phyloP scores from a whole-genome alignment of 2,888 invertebrate species.

The Cheilosia pagana region DNA sequence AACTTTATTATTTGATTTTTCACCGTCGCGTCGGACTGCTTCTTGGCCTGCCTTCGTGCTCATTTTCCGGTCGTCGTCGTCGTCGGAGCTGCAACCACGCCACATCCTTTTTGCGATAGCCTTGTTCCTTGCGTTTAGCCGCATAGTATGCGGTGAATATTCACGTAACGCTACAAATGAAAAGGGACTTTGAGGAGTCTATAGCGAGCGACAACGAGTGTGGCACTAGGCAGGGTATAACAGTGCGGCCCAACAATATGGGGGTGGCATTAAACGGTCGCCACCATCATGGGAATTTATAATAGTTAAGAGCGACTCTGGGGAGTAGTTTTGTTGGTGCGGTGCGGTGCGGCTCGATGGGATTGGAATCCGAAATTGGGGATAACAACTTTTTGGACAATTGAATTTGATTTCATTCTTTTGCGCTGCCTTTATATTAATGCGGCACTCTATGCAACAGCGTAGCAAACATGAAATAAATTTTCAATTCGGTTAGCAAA shows the following conservation, averaged over 20 bases:
- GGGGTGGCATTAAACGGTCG: constrained; percentile 52
- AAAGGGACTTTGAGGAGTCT: constrained; percentile 29
- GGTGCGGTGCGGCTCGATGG: background rate
- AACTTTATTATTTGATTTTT: constrained; percentile 74
- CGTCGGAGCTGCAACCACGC: constrained; percentile 22
- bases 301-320: constrained; percentile 29
- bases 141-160: constrained; percentile 46
- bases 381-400: constrained; percentile 66
- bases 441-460: constrained; percentile 59
- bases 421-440: constrained; percentile 30
- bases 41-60: constrained; percentile 45
- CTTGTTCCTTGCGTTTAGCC: constrained; percentile 45
- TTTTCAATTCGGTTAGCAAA: constrained; percentile 55
- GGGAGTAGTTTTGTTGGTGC: constrained; percentile 1
- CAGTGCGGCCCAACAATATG: background rate
- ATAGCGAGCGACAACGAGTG: background rate
- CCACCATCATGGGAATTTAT: constrained; percentile 48
- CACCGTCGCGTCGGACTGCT: constrained; percentile 58
- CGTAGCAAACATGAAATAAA: constrained; percentile 40
- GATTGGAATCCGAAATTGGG: constrained; percentile 25
- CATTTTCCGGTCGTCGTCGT: constrained; percentile 39
- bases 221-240: background rate
- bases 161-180: constrained; percentile 47
- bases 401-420: constrained; percentile 69
- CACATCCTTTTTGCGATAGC: constrained; percentile 57